Conservation (phyloP, 2,797 vertebrate species). For the Parauchenoglanis ngamensis region DNA sequence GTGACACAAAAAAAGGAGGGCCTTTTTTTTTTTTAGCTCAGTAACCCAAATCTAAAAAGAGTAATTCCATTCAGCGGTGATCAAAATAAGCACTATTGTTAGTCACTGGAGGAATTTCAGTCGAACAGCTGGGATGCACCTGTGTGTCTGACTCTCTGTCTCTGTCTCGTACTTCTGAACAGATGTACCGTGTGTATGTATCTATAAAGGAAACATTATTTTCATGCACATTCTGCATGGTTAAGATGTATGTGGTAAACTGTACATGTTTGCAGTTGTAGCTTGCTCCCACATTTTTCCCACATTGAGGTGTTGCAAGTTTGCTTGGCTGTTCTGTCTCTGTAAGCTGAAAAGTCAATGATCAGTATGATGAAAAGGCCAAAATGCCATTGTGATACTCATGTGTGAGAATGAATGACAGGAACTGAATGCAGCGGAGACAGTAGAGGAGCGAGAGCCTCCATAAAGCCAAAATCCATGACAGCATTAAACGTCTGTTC, state of each 20-base stretch:
- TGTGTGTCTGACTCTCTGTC: constrained; percentile 45
- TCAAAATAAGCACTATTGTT: constrained; percentile 52
- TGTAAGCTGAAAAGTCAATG: background rate
- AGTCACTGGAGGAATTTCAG: constrained; percentile 32
- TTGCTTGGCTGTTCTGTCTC: background rate
- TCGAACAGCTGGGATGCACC: constrained; percentile 52
- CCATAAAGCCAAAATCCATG: background rate
- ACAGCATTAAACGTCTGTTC: background rate
- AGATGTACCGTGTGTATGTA: background rate
- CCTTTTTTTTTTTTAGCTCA: constrained; percentile 55
- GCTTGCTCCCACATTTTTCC: background rate
- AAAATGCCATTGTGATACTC: background rate
- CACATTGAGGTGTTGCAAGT: background rate
- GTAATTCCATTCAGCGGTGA: constrained; percentile 40
- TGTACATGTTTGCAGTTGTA: background rate
- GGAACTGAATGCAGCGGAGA: constrained; percentile 1
- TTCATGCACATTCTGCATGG: background rate
- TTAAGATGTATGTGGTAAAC: constrained; percentile 14
- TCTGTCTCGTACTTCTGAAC: constrained; percentile 6
- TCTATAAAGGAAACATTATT: constrained; percentile 18
- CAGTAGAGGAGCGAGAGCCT: background rate
- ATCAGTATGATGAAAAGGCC: background rate
- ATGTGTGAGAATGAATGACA: constrained; percentile 21
- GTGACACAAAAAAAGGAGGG: constrained; percentile 42
- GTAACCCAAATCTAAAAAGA: constrained; percentile 52